Evolutionary conservation across 2,888 invertebrate species (phyloP), one percentile per base, ranked within the genome.

Genomic region (Drosophila bunnanda): DNA sequence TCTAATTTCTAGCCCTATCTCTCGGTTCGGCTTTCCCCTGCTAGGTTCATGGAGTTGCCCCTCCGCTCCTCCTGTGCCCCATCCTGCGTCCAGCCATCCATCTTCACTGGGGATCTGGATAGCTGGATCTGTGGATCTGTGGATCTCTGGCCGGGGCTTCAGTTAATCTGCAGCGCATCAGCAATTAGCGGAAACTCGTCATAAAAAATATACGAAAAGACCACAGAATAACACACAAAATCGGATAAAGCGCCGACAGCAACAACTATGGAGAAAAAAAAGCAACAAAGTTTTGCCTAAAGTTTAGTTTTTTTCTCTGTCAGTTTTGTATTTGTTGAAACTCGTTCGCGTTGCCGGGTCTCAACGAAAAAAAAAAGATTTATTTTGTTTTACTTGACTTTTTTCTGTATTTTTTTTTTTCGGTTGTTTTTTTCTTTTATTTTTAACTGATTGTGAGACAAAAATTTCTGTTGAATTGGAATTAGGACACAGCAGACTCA

Each of bases 131-230:
- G 50, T 52, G 50, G 34, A 52, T 39, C 20, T 28, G 12, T 62
- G 30, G 43, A 58, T 38, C 48, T 39, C 50, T 4, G 0, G n/a
- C 7, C 65, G 76, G 60, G 69, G 43, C 72, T 76, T 77, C 68
- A 74, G 76, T 80, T 87, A 88, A 89, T 89, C 88, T 86, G 82
- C 84, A 86, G 82, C 87, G 82, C 80, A 88, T 89, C 89, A 87
- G 89, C 85, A 88, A 86, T 89, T 89, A 87, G 85, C 84, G 85
- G 89, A 89, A 82, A 84, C 89, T 84, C 87, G 81, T 86, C 84
- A 86, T 87, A 87, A 86, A 84, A 82, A 80, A 61, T 67, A 61
- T 67, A 56, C 68, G 48, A 41, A 50, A 52, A 50, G 38, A 34
- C 34, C 12, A 13, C 43, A 60, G 61, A 41, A 41, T 38, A 32